phyloP scores from a whole-genome alignment of 2,113 vertebrate genomes.

The Pipra filicauda region DNA sequence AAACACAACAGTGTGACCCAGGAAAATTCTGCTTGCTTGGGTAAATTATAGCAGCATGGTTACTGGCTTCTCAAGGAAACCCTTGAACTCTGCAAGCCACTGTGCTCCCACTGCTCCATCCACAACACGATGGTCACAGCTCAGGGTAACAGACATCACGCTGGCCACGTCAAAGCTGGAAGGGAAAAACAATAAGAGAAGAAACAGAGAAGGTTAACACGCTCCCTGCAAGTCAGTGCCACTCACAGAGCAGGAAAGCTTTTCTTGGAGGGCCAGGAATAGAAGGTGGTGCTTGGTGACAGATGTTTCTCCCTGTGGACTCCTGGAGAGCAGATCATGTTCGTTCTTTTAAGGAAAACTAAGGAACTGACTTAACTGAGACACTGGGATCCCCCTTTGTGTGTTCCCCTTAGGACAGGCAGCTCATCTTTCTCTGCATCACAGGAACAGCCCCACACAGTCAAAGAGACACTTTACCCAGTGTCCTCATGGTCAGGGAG shows the following conservation, averaged over 20 bases:
- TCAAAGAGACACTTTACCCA: background rate
- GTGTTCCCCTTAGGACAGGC: background rate
- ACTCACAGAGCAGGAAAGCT: background rate
- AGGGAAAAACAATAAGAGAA: background rate
- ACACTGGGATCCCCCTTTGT: background rate
- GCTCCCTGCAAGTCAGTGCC: background rate
- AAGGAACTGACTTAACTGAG: background rate
- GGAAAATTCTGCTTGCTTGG: slow-evolving; percentile 23
- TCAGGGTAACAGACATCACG: slow-evolving; percentile 95
- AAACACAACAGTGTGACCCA: slow-evolving; percentile 65
- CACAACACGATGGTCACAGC: slow-evolving; percentile 93
- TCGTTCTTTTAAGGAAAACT: background rate
- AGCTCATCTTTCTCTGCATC: background rate
- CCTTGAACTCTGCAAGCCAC: slow-evolving; percentile 95
- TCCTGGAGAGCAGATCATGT: background rate
- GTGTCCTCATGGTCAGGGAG: background rate
- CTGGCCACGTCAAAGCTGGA: slow-evolving; percentile 90
- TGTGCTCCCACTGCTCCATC: slow-evolving; percentile 94
- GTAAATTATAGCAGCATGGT: slow-evolving; percentile 89
- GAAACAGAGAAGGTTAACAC: background rate
- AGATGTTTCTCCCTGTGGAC: background rate
- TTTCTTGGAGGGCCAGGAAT: background rate
- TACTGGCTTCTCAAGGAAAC: slow-evolving; percentile 89
- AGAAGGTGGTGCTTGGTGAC: background rate
- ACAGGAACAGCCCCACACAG: background rate